phyloP scores from a whole-genome alignment of 2,888 invertebrate genomes.

The Campoplex nolae region DNA sequence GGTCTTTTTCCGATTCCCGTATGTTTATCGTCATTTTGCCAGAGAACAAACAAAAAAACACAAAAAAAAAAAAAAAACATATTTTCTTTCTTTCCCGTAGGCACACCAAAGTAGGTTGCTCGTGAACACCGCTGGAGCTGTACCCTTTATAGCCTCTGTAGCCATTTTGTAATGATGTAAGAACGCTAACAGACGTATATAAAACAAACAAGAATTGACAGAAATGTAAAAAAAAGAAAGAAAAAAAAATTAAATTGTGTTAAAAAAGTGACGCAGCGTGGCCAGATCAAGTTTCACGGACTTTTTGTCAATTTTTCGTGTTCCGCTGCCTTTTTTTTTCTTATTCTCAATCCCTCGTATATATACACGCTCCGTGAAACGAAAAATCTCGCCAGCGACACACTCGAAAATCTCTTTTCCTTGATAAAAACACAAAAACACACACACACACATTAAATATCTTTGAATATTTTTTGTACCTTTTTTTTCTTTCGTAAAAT shows the following conservation, averaged over 20 bases:
- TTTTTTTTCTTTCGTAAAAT: slow-evolving; percentile 12
- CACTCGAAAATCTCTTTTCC: neutral
- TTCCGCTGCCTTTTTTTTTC: slow-evolving; percentile 1
- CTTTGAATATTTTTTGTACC: slow-evolving; percentile 16
- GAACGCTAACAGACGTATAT: slow-evolving; percentile 60
- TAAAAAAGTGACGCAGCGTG: slow-evolving; percentile 21
- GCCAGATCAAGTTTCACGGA: slow-evolving; percentile 52
- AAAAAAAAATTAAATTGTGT: slow-evolving; percentile 26
- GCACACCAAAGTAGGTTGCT: slow-evolving; percentile 84
- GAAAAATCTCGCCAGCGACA: slow-evolving; percentile 38
- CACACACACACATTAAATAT: slow-evolving; percentile 12
- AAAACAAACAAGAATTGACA: slow-evolving; percentile 53
- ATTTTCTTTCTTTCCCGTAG: slow-evolving; percentile 80
- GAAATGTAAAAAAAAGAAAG: slow-evolving; percentile 12
- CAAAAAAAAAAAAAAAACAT: slow-evolving; percentile 55
- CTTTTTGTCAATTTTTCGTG: slow-evolving; percentile 19
- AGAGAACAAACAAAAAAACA: neutral
- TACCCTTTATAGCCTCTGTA: slow-evolving; percentile 78
- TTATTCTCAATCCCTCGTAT: neutral
- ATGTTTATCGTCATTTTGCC: slow-evolving; percentile 74
- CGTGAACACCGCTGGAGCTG: slow-evolving; percentile 83
- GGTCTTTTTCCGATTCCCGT: slow-evolving; percentile 70
- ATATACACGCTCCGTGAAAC: slow-evolving; percentile 34
- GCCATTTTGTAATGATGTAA: slow-evolving; percentile 75
- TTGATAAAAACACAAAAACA: slow-evolving; percentile 1